Conservation (phyloP, 2,888 invertebrate genomes). For the Ophion slaviceki region DNA sequence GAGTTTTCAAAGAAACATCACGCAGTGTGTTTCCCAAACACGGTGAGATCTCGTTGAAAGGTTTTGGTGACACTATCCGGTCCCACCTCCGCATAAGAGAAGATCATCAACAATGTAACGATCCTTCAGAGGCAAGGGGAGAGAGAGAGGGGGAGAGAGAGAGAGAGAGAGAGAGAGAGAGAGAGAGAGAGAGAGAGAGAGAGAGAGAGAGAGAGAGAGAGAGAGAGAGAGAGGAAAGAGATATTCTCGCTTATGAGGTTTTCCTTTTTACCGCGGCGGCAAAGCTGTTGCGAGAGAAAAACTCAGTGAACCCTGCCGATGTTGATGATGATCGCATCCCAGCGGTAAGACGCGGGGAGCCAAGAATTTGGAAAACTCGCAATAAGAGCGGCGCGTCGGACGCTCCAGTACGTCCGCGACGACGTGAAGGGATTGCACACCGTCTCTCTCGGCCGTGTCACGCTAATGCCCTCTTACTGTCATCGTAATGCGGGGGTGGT, state of each 20-base stretch:
- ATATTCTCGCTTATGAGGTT: slow-evolving; percentile 39
- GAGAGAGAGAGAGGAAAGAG: slow-evolving; percentile 10
- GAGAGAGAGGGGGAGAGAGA: not conserved
- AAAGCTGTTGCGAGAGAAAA: slow-evolving; percentile 40
- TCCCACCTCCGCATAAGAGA: slow-evolving; percentile 52
- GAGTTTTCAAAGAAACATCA: slow-evolving; percentile 44
- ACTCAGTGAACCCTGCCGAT: slow-evolving; percentile 41
- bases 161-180: slow-evolving; percentile 11
- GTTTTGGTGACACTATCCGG: slow-evolving; percentile 61
- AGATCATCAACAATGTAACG: slow-evolving; percentile 56
- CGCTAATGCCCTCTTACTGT: slow-evolving; percentile 78
- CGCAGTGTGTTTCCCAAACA: slow-evolving; percentile 63
- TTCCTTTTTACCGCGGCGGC: slow-evolving; percentile 25
- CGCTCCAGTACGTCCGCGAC: slow-evolving; percentile 74
- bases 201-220: not conserved
- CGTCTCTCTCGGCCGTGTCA: slow-evolving; percentile 56
- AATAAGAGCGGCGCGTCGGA: slow-evolving; percentile 40
- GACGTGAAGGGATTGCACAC: slow-evolving; percentile 74
- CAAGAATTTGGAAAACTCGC: slow-evolving; percentile 23
- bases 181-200: slow-evolving; percentile 2
- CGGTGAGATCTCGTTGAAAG: slow-evolving; percentile 50
- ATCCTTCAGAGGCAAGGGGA: slow-evolving; percentile 4
- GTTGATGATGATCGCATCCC: slow-evolving; percentile 41
- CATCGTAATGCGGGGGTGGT: slow-evolving; percentile 71
- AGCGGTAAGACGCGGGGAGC: not conserved